Percentiles rank a stretch among this genome's conserved stretches.
These are phyloP conservation scores for Listronotus bonariensis DNA, from an alignment of 1,140 invertebrate genomes.

Conservation along the genomic window DNA sequence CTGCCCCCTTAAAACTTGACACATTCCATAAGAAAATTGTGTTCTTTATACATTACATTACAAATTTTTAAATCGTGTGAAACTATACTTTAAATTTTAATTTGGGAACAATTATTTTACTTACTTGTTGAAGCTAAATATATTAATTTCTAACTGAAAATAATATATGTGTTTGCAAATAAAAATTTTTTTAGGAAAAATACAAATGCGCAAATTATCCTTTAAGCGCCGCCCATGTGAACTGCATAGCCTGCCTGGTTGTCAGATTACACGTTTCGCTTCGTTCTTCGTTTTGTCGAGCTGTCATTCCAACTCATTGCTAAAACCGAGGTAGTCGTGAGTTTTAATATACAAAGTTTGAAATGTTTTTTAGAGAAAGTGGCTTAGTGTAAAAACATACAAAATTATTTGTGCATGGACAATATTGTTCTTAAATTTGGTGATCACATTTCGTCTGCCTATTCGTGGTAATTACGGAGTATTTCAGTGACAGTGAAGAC, in stretches of 20 bases:
- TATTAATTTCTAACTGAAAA: too few species aligned
- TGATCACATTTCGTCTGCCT: neutral
- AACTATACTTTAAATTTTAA: too few species aligned
- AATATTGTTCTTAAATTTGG: too few species aligned
- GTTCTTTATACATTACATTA: too few species aligned
- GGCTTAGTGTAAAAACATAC: neutral
- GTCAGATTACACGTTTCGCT: neutral
- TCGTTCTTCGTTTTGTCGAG: neutral
- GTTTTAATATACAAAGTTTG: neutral
- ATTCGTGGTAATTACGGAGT: neutral
- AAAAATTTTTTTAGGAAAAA: too few species aligned
- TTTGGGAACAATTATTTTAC: too few species aligned
- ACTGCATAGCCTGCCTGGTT: conserved; percentile 4
- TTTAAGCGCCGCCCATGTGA: neutral
- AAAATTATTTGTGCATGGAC: neutral
- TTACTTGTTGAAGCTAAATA: too few species aligned
- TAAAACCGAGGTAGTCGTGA: neutral
- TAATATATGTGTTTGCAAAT: too few species aligned
- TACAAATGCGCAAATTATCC: neutral
- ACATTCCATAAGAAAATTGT: too few species aligned
- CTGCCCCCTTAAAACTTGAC: too few species aligned
- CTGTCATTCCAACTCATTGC: conserved; percentile 3
- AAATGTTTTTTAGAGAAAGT: conserved; percentile 27
- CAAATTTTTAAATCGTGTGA: too few species aligned
- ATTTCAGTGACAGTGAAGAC: neutral